phyloP scores from a whole-genome alignment of 2,113 vertebrate genomes.

The Sceloporus tristichus region DNA sequence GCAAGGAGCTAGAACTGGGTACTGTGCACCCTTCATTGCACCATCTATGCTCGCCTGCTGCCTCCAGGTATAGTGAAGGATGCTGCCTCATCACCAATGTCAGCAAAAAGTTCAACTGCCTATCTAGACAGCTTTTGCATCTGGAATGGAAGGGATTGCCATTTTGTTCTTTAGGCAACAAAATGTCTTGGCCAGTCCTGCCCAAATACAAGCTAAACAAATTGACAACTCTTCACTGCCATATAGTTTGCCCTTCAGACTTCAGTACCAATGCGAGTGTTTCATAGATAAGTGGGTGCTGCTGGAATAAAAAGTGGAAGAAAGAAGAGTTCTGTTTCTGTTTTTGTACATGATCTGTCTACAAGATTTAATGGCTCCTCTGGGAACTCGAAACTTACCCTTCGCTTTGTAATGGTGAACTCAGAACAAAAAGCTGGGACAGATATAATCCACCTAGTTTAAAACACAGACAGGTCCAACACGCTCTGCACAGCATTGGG shows the following conservation, averaged over 20 bases:
- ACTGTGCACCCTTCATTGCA: too few relatives aligned
- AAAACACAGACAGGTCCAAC: not conserved
- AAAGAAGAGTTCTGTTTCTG: not conserved
- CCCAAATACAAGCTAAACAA: not conserved
- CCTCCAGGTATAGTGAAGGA: not conserved
- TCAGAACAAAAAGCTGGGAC: slow-evolving; percentile 3
- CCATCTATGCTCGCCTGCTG: not conserved
- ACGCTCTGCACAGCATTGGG: not conserved
- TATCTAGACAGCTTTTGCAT: not conserved
- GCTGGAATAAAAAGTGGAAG: not conserved
- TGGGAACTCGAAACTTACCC: not conserved
- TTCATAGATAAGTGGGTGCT: not conserved
- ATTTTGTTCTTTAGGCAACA: not conserved
- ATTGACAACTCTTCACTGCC: not conserved
- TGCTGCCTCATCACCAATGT: not conserved
- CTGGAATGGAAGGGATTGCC: not conserved
- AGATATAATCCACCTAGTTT: not conserved
- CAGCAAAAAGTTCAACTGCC: not conserved
- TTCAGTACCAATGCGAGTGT: not conserved
- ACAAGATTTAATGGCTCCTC: slow-evolving; percentile 2
- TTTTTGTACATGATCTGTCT: not conserved
- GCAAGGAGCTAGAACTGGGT: too few relatives aligned
- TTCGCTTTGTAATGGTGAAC: not conserved
- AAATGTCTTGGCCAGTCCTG: not conserved
- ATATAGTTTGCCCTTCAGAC: not conserved